These are phyloP conservation scores for Pogoniulus pusillus DNA, from an alignment of 2,797 vertebrate species.

Conservation along the genomic window DNA sequence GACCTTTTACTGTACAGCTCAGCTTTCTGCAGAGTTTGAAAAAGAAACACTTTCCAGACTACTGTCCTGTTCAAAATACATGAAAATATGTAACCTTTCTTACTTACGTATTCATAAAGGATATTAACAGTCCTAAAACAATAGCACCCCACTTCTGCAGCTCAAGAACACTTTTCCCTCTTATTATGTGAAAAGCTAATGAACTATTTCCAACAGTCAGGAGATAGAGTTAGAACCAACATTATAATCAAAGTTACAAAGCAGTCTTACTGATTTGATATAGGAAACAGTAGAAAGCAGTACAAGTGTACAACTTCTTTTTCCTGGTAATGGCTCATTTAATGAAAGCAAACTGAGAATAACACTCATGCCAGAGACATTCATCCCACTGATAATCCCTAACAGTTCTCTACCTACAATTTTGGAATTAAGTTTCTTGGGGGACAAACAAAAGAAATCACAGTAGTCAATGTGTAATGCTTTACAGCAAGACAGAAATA, in stretches of 20 bases:
- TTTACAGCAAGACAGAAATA: neutral
- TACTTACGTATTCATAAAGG: too few species aligned
- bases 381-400: slow-evolving; percentile 24
- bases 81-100: neutral
- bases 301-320: slow-evolving; percentile 6
- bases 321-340: slow-evolving; percentile 18
- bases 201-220: neutral
- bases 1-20: neutral
- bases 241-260: slow-evolving; percentile 13
- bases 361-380: slow-evolving; percentile 23
- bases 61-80: neutral
- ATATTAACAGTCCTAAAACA: neutral
- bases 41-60: neutral
- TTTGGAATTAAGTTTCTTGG: neutral
- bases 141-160: neutral
- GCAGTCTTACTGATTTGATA: slow-evolving; percentile 9
- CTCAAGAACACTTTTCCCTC: neutral
- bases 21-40: neutral
- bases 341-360: slow-evolving; percentile 16
- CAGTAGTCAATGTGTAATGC: neutral
- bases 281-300: neutral
- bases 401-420: neutral
- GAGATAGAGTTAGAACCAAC: slow-evolving; percentile 1
- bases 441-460: neutral
- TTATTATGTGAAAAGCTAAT: neutral